Evolutionary conservation across 2,113 vertebrate species (phyloP), one percentile per base, ranked within the genome.

Genomic region (Zapornia atra): DNA sequence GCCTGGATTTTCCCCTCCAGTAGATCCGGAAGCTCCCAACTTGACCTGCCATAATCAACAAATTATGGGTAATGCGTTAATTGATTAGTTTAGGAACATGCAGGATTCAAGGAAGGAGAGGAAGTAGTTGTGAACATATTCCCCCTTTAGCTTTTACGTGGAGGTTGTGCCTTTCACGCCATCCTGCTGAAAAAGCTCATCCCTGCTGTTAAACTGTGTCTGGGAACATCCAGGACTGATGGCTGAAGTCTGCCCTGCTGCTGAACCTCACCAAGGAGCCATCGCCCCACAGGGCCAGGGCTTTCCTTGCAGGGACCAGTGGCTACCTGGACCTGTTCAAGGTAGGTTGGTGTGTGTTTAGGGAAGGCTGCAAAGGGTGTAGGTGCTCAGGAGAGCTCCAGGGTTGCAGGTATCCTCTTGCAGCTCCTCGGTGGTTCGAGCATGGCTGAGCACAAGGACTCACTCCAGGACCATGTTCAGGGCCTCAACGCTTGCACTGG

Each of bases 21-120:
- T 21, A 99, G 98, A 61, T 99, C 99, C 0, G 99, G 99, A 66
- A 99, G 99, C 96, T 99, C 99, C 99, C 99, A 99, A 82, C 99
- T 99, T 14, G 99, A 99, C 99, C 99, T 99, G 96, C 42, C 76
- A 2, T 8, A 17, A 92, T 13, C 90, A 77, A 87, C 38, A 72
- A 89, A 82, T 86, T 24, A 77, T 0, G 12, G 90, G 63, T 14
- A 79, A 66, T 0, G 4, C 5, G 4, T 96, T 73, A 84, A 73
- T 91, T 59, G 57, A 73, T 87, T 36, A 4, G 8, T 33, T 68
- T 33, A 83, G 54, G 63, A 66, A 33, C 21, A 18, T 0, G 11
- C 9, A 0, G 5, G 77, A 15, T 61, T 71, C 15, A 17, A n/a
- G 53, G 46, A 68, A 60, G 57, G 53, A 50, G 19, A 64, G 12